These are phyloP conservation scores for Gorsachius goisagi DNA, from an alignment of 2,113 vertebrate species.

Conservation along the genomic window DNA sequence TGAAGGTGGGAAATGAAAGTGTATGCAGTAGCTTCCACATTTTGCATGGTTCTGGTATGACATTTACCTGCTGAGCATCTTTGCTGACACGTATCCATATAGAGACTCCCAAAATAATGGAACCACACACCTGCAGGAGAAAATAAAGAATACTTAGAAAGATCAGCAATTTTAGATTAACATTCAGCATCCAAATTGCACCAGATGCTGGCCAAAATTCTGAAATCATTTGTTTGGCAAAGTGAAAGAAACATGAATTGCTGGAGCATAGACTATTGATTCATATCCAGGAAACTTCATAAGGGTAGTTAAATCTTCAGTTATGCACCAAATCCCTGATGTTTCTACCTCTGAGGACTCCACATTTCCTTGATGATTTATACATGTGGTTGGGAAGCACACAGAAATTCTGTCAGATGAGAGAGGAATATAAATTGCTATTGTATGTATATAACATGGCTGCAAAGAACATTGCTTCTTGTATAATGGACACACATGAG, in stretches of 20 bases:
- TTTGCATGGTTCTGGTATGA: not conserved
- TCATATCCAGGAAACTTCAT: constrained; percentile 26
- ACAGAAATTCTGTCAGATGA: not conserved
- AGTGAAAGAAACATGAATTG: constrained; percentile 18
- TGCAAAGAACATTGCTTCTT: not conserved
- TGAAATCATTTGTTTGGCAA: constrained; percentile 22
- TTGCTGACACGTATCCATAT: constrained; percentile 82
- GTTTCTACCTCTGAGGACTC: not conserved
- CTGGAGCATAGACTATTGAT: not conserved
- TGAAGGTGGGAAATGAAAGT: not conserved
- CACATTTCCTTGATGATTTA: not conserved
- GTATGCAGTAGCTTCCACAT: not conserved
- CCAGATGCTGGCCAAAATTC: not conserved
- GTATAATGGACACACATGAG: not conserved
- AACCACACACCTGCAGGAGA: constrained; percentile 79
- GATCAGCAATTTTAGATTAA: not conserved
- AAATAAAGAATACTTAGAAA: not conserved
- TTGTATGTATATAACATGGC: not conserved
- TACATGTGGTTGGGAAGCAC: constrained; percentile 1
- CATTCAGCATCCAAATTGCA: not conserved
- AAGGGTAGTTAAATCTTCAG: constrained; percentile 20
- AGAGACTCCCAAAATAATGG: constrained; percentile 80
- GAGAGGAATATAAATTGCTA: not conserved
- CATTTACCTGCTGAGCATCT: constrained; percentile 62
- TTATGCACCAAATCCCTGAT: constrained; percentile 6